Evolutionary conservation across 2,888 invertebrate species (phyloP).

Genomic region (Anthrax anthrax): DNA sequence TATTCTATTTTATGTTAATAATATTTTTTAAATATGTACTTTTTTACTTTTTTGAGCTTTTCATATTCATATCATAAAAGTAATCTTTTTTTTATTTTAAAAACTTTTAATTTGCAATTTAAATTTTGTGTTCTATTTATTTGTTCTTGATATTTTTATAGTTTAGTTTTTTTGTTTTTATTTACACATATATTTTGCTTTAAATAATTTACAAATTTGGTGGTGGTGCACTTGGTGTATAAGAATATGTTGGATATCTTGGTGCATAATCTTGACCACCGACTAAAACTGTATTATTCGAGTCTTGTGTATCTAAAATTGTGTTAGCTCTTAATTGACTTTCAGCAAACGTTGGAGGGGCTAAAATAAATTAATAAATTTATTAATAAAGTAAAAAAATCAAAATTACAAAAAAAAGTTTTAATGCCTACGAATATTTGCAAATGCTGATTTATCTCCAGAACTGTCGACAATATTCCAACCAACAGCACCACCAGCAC

Average conservation of each 20-base stretch:
- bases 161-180: too few relatives aligned
- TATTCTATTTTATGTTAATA: too few relatives aligned
- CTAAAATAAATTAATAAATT: slow-evolving; percentile 31
- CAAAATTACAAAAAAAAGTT: neutral
- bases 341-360: slow-evolving; percentile 51
- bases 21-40: too few relatives aligned
- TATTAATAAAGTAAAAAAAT: neutral
- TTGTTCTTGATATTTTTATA: too few relatives aligned
- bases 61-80: too few relatives aligned
- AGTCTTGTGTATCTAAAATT: slow-evolving; percentile 49
- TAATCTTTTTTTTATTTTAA: too few relatives aligned
- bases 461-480: slow-evolving; percentile 31
- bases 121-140: too few relatives aligned
- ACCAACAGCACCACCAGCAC: slow-evolving; percentile 30
- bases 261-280: slow-evolving; percentile 41
- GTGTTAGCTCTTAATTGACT: slow-evolving; percentile 44
- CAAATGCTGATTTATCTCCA: slow-evolving; percentile 14
- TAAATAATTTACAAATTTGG: slow-evolving; percentile 17
- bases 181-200: neutral
- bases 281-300: slow-evolving; percentile 39
- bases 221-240: slow-evolving; percentile 40
- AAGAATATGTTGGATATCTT: slow-evolving; percentile 45
- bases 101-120: too few relatives aligned
- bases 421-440: slow-evolving; percentile 37
- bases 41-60: too few relatives aligned